Percentiles rank a stretch among this genome's conserved stretches.
Evolutionary conservation across 2,888 invertebrate species (phyloP).

Genomic region (Lasius platythorax): DNA sequence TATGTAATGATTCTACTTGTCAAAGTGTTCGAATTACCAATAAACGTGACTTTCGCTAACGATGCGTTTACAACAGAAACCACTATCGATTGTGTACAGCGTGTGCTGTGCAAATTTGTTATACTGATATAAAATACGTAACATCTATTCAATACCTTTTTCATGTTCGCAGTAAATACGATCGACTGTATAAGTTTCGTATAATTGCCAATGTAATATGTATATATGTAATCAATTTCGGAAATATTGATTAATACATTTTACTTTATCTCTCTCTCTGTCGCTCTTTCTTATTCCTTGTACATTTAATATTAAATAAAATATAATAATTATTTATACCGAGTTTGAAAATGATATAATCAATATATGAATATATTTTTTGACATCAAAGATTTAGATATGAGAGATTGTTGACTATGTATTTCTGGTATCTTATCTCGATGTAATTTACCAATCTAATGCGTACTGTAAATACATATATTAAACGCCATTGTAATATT

Average conservation of each 20-base stretch:
- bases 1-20: constrained; percentile 13
- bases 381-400: neutral
- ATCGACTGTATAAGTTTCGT: neutral
- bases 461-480: neutral
- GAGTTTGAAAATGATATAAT: too few relatives aligned
- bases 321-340: too few relatives aligned
- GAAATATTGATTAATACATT: neutral
- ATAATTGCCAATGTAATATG: neutral
- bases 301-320: too few relatives aligned
- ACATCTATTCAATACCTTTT: neutral
- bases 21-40: neutral
- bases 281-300: neutral
- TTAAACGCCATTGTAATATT: neutral
- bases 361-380: too few relatives aligned
- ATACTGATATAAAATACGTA: neutral
- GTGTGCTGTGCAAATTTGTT: neutral
- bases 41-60: neutral
- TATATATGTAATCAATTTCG: too few relatives aligned
- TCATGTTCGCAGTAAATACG: neutral
- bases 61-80: neutral
- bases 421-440: neutral
- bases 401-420: neutral
- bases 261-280: neutral
- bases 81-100: neutral
- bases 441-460: neutral